Conservation (phyloP, 2,888 invertebrate species). For the Ceratothoa steindachneri region DNA sequence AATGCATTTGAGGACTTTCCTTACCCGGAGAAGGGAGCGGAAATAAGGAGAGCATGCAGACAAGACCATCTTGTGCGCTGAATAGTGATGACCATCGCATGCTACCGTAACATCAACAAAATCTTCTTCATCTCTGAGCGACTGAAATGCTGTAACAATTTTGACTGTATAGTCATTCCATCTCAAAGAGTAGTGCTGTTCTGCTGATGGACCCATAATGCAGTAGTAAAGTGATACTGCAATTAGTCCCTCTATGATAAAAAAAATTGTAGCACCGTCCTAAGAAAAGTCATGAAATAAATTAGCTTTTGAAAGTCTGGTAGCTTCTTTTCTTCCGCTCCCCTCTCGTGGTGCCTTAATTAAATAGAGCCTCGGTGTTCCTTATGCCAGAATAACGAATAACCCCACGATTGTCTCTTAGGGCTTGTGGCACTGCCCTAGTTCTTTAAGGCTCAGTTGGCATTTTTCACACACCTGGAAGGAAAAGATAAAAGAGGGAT, state of each 20-base stretch:
- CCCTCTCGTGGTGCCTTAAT: not conserved
- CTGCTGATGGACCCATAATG: constrained; percentile 21
- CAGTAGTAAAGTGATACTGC: constrained; percentile 13
- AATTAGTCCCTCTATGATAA: constrained; percentile 8
- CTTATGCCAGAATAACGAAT: constrained; percentile 1
- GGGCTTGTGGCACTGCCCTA: constrained; percentile 9
- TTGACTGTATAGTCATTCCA: constrained; percentile 48
- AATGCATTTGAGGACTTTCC: no score
- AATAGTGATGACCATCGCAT: constrained; percentile 46
- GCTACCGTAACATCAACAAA: constrained; percentile 48
- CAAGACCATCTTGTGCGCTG: constrained; percentile 47
- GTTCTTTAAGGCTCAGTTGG: constrained; percentile 6
- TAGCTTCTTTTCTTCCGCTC: not conserved
- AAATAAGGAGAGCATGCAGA: constrained; percentile 47
- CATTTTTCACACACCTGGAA: constrained; percentile 1
- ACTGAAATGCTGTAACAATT: constrained; percentile 47
- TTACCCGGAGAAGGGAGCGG: constrained; percentile 45
- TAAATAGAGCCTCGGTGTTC: not conserved
- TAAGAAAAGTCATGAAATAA: not conserved
- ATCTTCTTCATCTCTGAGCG: constrained; percentile 44
- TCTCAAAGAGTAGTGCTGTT: constrained; percentile 47
- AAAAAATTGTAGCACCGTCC: not conserved
- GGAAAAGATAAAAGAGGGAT: not conserved
- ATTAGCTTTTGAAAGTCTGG: not conserved
- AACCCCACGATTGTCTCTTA: not conserved